These are phyloP conservation scores for Lacerta viridis DNA, from an alignment of 2,797 vertebrate genomes.

Conservation along the genomic window DNA sequence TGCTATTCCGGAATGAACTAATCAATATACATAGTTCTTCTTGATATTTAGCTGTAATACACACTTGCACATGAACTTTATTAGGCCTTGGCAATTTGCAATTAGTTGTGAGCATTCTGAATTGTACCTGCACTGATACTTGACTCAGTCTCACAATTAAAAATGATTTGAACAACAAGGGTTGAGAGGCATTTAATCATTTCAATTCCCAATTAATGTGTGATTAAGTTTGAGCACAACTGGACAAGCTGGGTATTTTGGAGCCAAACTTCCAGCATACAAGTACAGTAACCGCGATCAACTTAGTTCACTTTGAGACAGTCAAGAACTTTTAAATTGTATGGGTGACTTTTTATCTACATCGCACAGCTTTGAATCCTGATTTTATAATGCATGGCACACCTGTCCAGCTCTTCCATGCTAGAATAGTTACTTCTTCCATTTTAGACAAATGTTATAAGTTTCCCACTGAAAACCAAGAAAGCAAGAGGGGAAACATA, in stretches of 20 bases:
- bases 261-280: not conserved
- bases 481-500: no score
- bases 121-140: conserved; percentile 29
- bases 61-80: conserved; percentile 13
- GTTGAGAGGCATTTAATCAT: conserved; percentile 9
- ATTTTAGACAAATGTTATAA: no score
- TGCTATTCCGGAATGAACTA: conserved; percentile 8
- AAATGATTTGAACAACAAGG: conserved; percentile 36
- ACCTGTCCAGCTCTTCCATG: not conserved
- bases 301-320: not conserved
- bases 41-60: not conserved
- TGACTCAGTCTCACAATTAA: conserved; percentile 14
- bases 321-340: not conserved
- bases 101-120: conserved; percentile 26
- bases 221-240: not conserved
- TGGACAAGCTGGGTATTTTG: conserved; percentile 26
- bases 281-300: not conserved
- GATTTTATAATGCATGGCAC: not conserved
- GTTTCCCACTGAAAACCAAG: no score
- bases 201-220: conserved; percentile 42
- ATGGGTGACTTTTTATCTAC: not conserved
- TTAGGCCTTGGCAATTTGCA: conserved; percentile 37
- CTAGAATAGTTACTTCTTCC: not conserved
- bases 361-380: not conserved
- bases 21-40: conserved; percentile 20